Evolutionary conservation across 1,140 invertebrate genomes (phyloP), one percentile per base, ranked within the genome.

Genomic region (Atta colombica): DNA sequence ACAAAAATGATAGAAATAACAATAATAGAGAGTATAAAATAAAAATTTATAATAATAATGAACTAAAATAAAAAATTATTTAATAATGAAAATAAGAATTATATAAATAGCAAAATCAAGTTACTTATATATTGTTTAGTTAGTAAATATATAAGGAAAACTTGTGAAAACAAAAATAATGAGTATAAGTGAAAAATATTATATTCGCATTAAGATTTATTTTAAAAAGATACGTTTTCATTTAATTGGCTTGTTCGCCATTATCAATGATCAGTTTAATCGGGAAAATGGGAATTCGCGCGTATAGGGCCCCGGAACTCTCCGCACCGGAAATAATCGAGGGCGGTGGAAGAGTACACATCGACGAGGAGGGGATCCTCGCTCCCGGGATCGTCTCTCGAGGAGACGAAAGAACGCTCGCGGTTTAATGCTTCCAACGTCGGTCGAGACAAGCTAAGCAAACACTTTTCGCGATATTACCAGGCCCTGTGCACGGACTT

Each of bases 381-480:
- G 61, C 82, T 90, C 86, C 74, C 75, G 58, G 80, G 89, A 82
- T 82, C 80, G 80, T 84, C 80, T 84, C 80, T 84, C 80, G 80
- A 84, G 80, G 58, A 84, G 89, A 90, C 82, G 89, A 90, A 91
- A 93, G 93, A 93, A 93, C 88, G 87, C 89, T 92, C 87, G 90
- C 90, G 91, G 92, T 92, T 92, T 93, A 93, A 93, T 93, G 91
- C 93, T 91, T 92, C 89, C 85, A 69, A 90, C 86, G 90, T 85
- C 86, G 89, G 86, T 93, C 90, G 89, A 93, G 92, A 93, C 93
- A 93, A 93, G 92, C 92, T 93, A 90, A 93, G 92, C 92, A 93
- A 93, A 93, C 92, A 93, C 92, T 93, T 93, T 93, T 92, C 92
- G 89, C 90, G 92, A 93, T 93, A 93, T 93, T 93, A 92, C 91